A percentile compares a stretch with the other conserved stretches of the same genome.
These are phyloP conservation scores for Luehdorfia chinensis DNA, from an alignment of 1,140 invertebrate species.

Conservation along the genomic window DNA sequence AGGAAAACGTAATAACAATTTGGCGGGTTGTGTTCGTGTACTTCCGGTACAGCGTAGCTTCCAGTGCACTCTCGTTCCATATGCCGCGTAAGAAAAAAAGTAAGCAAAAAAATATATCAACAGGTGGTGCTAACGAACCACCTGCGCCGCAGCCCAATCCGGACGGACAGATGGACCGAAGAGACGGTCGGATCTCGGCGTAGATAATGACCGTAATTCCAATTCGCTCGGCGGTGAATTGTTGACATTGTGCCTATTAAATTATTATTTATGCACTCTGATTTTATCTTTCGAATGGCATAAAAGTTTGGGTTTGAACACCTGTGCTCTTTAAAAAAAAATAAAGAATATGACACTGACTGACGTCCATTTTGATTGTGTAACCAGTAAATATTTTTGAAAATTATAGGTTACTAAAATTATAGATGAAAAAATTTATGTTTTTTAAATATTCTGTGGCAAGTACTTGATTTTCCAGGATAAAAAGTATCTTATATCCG, in stretches of 20 bases:
- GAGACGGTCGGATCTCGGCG: neutral
- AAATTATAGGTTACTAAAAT: no score
- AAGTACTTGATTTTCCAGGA: no score
- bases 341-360: no score
- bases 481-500: no score
- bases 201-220: slow-evolving; percentile 7
- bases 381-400: no score
- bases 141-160: neutral
- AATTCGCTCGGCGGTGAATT: slow-evolving; percentile 3
- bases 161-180: no score
- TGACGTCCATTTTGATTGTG: no score
- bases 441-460: no score
- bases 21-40: neutral
- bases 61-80: neutral
- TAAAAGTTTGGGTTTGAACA: no score
- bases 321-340: no score
- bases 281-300: neutral
- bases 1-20: neutral
- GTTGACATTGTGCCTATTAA: slow-evolving; percentile 12
- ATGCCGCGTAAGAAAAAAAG: slow-evolving; percentile 3
- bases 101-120: slow-evolving; percentile 5
- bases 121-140: neutral
- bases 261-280: slow-evolving; percentile 6
- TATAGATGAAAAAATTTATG: no score
- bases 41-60: neutral